Evolutionary conservation across 2,113 vertebrate species (phyloP), one percentile per base, ranked within the genome.

Genomic region (Lanius ludovicianus): DNA sequence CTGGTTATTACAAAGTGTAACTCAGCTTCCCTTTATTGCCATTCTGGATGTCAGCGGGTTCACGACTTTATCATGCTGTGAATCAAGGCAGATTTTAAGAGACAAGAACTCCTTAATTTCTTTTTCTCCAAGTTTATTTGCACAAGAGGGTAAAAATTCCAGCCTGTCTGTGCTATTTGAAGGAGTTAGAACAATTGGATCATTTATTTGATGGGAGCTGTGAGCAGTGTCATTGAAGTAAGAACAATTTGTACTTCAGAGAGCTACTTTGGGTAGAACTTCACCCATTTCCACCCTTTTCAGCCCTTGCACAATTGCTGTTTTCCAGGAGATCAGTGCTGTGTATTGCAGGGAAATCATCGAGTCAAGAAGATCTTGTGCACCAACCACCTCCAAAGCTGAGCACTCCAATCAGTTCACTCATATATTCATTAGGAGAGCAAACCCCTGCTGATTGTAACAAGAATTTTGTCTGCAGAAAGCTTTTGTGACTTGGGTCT

Each of bases 381-480:
- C 88, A 24, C 52, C 71, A 91, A 15, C 63, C 64, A 15, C 10
- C 41, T 75, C 85, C 28, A 60, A 82, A 90, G 86, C 41, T 74
- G 92, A 93, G 69, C 83, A 92, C 93, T 96, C 83, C 92, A 97
- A 96, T 97, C 93, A 95, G 73, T 86, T 94, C 92, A 69, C 94
- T 95, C 94, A 81, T 87, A 92, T 95, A 89, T 62, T 96, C 96
- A 71, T 94, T 94, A 90, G 37, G 57, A 82, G 75, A 92, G 93
- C 83, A 84, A 93, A 89, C 69, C 83, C 93, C 90, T 84, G 95
- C 92, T 97, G 93, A 96, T 96, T 97, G 88, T 78, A 84, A 97
- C 68, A 96, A 90, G 93, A 78, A 86, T 95, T 97, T 86, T 87
- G 76, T 81, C 96, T 92, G 90, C 90, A 69, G 73, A 71, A 94